Conservation (phyloP, 23 tunicate genomes). For the Phallusia fumigata region DNA sequence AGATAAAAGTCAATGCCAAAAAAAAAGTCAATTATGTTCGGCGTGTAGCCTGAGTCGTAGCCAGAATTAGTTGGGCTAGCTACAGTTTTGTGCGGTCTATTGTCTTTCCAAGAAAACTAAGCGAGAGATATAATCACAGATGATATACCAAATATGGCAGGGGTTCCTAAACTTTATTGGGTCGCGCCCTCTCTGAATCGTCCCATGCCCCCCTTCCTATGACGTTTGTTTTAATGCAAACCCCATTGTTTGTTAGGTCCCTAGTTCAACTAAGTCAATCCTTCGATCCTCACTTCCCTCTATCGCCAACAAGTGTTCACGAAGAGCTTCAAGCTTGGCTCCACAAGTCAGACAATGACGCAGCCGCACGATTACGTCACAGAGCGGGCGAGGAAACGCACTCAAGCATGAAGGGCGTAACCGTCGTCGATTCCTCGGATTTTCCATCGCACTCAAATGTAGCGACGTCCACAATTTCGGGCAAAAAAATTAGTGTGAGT, state of each 20-base stretch:
- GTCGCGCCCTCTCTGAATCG: too few species aligned
- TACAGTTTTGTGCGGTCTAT: too few species aligned
- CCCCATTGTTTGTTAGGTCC: constrained; percentile 33
- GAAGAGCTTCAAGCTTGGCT: constrained; percentile 35
- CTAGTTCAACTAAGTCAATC: constrained; percentile 26
- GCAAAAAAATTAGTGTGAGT: constrained; percentile 51
- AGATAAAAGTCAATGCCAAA: too few species aligned
- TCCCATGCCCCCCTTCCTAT: too few species aligned
- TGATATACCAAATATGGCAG: too few species aligned
- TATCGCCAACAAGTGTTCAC: constrained; percentile 17
- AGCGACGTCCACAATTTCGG: constrained; percentile 62
- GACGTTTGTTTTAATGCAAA: neutral
- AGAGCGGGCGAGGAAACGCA: constrained; percentile 45
- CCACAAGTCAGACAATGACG: constrained; percentile 15
- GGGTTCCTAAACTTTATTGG: too few species aligned
- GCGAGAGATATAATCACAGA: too few species aligned
- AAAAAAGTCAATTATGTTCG: too few species aligned
- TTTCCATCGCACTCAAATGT: constrained; percentile 76
- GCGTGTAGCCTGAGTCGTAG: too few species aligned
- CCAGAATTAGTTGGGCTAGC: too few species aligned
- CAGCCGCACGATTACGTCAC: constrained; percentile 21
- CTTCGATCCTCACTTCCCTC: constrained; percentile 37
- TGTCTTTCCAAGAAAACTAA: too few species aligned
- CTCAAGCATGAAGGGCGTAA: constrained; percentile 26
- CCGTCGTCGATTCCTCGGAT: constrained; percentile 50